These are phyloP conservation scores for Cyclophora albipunctata DNA, from an alignment of 2,888 invertebrate genomes.

Conservation along the genomic window DNA sequence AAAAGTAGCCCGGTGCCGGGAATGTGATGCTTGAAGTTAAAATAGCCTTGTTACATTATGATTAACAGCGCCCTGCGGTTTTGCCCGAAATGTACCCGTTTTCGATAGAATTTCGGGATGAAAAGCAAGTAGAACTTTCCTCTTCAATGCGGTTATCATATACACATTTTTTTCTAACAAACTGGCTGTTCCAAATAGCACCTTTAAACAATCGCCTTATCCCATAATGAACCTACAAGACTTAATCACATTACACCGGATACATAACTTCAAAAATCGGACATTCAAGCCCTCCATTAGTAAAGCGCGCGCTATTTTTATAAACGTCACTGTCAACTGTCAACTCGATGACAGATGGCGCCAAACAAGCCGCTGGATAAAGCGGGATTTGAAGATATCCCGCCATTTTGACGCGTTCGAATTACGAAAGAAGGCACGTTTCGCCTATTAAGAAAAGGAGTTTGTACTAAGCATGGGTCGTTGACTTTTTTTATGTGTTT, in stretches of 20 bases:
- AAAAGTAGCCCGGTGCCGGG: slow-evolving; percentile 10
- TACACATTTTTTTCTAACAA: too few relatives aligned
- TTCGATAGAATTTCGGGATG: too few relatives aligned
- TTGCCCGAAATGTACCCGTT: too few relatives aligned
- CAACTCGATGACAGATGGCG: slow-evolving; percentile 70
- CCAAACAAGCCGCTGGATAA: slow-evolving; percentile 40
- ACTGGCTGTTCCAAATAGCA: too few relatives aligned
- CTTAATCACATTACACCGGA: too few relatives aligned
- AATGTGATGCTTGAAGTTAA: not conserved
- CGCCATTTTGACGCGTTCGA: slow-evolving; percentile 37
- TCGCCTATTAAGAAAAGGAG: slow-evolving; percentile 36
- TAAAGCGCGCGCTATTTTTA: slow-evolving; percentile 47
- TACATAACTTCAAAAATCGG: not conserved
- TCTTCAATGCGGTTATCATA: too few relatives aligned
- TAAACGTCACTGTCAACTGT: slow-evolving; percentile 60
- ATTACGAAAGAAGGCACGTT: slow-evolving; percentile 42
- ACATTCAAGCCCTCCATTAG: not conserved
- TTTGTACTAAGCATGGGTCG: slow-evolving; percentile 27
- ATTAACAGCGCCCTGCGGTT: too few relatives aligned
- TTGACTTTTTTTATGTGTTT: slow-evolving; percentile 22
- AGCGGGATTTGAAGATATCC: slow-evolving; percentile 37
- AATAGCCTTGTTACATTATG: not conserved
- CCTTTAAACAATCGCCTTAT: too few relatives aligned
- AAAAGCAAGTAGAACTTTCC: too few relatives aligned
- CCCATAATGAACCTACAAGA: too few relatives aligned